Conservation (phyloP, 1,140 invertebrate genomes). For the Ptiloglossa arizonensis region DNA sequence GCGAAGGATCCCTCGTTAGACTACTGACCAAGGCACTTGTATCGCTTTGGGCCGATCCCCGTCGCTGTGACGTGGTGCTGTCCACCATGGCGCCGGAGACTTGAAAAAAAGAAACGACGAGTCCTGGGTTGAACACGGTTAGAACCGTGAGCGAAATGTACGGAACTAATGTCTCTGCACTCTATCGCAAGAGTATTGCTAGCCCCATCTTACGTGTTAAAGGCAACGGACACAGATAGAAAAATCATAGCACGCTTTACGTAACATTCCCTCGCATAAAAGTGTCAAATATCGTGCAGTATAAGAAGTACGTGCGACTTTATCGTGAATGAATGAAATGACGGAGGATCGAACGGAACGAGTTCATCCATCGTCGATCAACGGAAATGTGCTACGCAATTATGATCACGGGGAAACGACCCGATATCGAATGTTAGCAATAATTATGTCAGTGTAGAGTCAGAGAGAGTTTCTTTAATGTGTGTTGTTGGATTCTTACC, state of each 20-base stretch:
- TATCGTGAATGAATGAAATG: conserved; percentile 24
- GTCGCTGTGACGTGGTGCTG: conserved; percentile 79
- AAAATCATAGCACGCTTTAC: background rate
- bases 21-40: conserved; percentile 86
- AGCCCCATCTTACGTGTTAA: conserved; percentile 40
- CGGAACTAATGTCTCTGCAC: background rate
- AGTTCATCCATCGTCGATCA: too few species aligned
- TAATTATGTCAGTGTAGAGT: conserved; percentile 31
- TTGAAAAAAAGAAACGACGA: conserved; percentile 56
- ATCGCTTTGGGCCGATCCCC: conserved; percentile 85
- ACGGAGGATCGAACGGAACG: background rate
- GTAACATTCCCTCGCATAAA: conserved; percentile 42
- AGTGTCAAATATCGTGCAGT: conserved; percentile 52
- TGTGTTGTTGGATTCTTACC: conserved; percentile 78
- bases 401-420: background rate
- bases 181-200: conserved; percentile 17
- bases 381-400: background rate
- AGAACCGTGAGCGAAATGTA: too few species aligned
- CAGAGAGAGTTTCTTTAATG: conserved; percentile 41
- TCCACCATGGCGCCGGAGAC: conserved; percentile 80
- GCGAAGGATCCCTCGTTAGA: conserved; percentile 84
- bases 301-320: conserved; percentile 43
- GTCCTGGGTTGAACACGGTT: background rate
- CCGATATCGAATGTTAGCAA: background rate
- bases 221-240: conserved; percentile 22